Evolutionary conservation across 2,888 invertebrate species (phyloP).

Genomic region (Horisme vitalbata): DNA sequence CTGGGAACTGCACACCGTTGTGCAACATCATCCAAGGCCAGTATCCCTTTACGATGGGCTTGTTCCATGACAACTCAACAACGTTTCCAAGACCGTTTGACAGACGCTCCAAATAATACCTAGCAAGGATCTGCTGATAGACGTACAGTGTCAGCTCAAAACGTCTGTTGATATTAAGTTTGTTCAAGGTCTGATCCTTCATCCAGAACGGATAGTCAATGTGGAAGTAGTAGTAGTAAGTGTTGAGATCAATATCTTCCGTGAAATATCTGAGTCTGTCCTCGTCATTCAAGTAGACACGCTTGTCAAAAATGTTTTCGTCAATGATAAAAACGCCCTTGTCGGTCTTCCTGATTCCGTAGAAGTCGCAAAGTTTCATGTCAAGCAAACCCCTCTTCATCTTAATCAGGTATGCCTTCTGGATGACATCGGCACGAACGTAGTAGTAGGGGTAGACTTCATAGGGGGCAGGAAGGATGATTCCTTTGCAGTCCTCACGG

Average conservation of each 20-base stretch:
- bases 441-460: slow-evolving; percentile 86
- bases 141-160: slow-evolving; percentile 83
- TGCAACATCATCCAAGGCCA: slow-evolving; percentile 81
- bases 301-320: slow-evolving; percentile 85
- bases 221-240: slow-evolving; percentile 84
- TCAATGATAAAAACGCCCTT: slow-evolving; percentile 83
- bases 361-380: slow-evolving; percentile 75
- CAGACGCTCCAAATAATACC: slow-evolving; percentile 80
- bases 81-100: slow-evolving; percentile 75
- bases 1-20: slow-evolving; percentile 81
- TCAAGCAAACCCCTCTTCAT: slow-evolving; percentile 75
- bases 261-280: slow-evolving; percentile 85
- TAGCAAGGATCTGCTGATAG: slow-evolving; percentile 86
- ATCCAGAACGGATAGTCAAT: slow-evolving; percentile 85
- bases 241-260: slow-evolving; percentile 85
- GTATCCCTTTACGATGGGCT: slow-evolving; percentile 74
- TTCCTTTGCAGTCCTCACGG: slow-evolving; percentile 73
- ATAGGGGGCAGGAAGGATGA: slow-evolving; percentile 81
- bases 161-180: slow-evolving; percentile 60
- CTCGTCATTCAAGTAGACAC: slow-evolving; percentile 77
- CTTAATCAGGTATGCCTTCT: slow-evolving; percentile 78
- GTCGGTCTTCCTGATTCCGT: slow-evolving; percentile 74
- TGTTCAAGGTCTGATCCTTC: slow-evolving; percentile 67
- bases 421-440: slow-evolving; percentile 85
- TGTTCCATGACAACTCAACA: slow-evolving; percentile 68